Evolutionary conservation across 2,113 vertebrate species (phyloP), one percentile per base, ranked within the genome.

Genomic region (Daubentonia madagascariensis): DNA sequence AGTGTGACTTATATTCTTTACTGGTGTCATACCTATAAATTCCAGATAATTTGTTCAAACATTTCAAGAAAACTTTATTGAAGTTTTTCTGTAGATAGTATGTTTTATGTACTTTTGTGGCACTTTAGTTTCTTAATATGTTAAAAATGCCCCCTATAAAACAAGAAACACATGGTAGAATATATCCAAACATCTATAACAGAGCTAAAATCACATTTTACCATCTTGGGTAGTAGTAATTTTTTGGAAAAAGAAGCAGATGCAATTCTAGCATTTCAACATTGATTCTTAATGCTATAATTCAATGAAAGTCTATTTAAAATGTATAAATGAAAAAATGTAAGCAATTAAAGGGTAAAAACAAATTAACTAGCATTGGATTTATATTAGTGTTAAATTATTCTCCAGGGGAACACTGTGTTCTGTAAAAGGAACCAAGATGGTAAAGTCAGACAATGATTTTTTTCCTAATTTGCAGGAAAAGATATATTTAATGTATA

Each of bases 231-330:
- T 72, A 75, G 30, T 68, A 72, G 35, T 68, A 45, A 30, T 68
- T 73, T 92, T 93, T 65, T 40, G 85, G 22, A n/a, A 75, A 54
- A 93, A 48, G 35, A 90, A 70, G 13, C 28, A 57, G 54, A 61
- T 91, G 32, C 65, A 94, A 65, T 85, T 85, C 37, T 81, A 32
- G 52, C 73, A 18, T 52, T 92, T 86, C n/a, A 89, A 45, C 35
- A 84, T n/a, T 35, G 8, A 48, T 57, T 76, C 50, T 93, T 93
- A 45, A 75, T 93, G 67, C 48, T 93, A 17, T 16, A 89, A 28
- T 96, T 80, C 96, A 94, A 35, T 95, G 43, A 45, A 80, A 57
- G 84, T 85, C 63, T 97, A 95, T 93, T 93, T 76, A 43, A 87
- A 57, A 73, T 85, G 50, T 89, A 23, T 18, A 52, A 2, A 80